These are phyloP conservation scores for Phataginus tetradactyla DNA, from an alignment of 2,797 vertebrate genomes.

Conservation along the genomic window DNA sequence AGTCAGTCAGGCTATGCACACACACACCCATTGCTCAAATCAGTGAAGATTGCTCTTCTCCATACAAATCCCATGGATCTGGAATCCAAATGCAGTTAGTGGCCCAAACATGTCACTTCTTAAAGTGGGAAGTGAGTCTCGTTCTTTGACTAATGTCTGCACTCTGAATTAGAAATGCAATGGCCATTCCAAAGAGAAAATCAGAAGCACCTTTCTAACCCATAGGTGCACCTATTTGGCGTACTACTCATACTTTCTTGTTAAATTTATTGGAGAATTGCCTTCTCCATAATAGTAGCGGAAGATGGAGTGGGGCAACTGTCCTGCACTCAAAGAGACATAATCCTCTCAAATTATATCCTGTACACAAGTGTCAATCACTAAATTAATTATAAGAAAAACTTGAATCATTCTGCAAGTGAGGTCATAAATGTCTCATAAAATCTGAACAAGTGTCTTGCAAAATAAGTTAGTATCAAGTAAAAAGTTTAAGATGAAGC, in stretches of 20 bases:
- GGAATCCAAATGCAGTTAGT: not conserved
- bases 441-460: not conserved
- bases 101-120: not conserved
- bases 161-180: not conserved
- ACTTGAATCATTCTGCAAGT: not conserved
- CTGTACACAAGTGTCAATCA: not conserved
- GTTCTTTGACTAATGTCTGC: not conserved
- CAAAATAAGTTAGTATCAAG: not conserved
- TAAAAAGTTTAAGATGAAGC: conserved; percentile 20
- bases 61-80: not conserved
- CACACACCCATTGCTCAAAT: not conserved
- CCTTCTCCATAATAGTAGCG: not conserved
- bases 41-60: not conserved
- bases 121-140: not conserved
- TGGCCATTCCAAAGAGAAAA: not conserved
- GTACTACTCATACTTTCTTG: not conserved
- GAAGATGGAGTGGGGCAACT: not conserved
- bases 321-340: not conserved
- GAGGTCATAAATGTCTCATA: not conserved
- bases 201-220: not conserved
- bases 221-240: not conserved
- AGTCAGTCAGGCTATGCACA: not conserved
- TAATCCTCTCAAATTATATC: not conserved
- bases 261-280: not conserved
- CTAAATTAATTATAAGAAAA: not conserved